A percentile compares a stretch with the other conserved stretches of the same genome.
phyloP scores from a whole-genome alignment of 1,140 invertebrate genomes.

The Zaprionus ghesquierei region DNA sequence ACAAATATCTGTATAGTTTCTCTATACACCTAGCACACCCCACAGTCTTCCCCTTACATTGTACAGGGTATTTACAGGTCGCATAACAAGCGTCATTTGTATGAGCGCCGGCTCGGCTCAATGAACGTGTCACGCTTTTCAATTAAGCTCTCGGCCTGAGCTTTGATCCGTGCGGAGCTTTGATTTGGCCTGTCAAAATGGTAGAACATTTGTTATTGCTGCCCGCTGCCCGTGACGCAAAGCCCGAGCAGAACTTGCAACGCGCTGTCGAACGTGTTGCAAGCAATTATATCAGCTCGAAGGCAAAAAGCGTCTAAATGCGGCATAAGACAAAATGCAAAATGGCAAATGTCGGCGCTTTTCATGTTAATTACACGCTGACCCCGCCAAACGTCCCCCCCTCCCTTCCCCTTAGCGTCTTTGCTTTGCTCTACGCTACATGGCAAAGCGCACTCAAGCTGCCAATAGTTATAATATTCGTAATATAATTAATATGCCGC shows the following conservation, averaged over 20 bases:
- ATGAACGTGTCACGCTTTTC: conserved; percentile 61
- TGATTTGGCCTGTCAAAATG: conserved; percentile 19
- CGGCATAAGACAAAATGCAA: conserved; percentile 4
- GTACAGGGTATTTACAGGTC: conserved; percentile 10
- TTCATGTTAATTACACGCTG: conserved; percentile 64
- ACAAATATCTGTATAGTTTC: not conserved
- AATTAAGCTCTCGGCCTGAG: conserved; percentile 34
- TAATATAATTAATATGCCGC: conserved; percentile 64
- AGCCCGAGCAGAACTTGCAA: not conserved
- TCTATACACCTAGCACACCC: not conserved
- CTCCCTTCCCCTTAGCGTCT: not conserved
- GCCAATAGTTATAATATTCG: conserved; percentile 53
- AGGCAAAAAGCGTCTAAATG: not conserved
- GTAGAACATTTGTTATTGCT: not conserved
- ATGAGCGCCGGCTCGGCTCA: not conserved
- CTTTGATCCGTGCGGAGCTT: conserved; percentile 18
- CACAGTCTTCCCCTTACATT: not conserved
- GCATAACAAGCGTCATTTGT: conserved; percentile 31
- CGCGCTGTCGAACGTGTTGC: conserved; percentile 33
- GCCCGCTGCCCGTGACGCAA: not conserved
- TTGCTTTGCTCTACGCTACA: not conserved
- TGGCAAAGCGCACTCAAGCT: conserved; percentile 30
- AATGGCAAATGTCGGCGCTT: conserved; percentile 51
- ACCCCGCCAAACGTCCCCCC: not conserved
- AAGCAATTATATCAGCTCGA: conserved; percentile 23